phyloP scores from a whole-genome alignment of 2,113 vertebrate genomes.

The Cynocephalus volans region DNA sequence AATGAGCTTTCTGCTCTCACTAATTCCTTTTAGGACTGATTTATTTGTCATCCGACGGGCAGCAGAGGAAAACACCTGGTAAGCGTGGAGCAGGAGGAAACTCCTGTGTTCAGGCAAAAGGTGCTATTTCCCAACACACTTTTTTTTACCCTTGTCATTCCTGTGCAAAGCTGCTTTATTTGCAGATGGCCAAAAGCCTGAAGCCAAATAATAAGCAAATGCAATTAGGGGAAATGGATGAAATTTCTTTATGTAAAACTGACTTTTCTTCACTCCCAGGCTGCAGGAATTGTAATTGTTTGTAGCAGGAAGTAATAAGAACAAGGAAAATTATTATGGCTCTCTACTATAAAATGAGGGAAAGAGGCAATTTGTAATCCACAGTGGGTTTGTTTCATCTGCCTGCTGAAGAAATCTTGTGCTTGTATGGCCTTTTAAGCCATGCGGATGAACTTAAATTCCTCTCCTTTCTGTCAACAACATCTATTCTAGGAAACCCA shows the following conservation, averaged over 20 bases:
- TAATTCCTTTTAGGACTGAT: not conserved
- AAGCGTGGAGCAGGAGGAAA: not conserved
- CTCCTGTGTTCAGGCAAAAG: not conserved
- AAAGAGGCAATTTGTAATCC: constrained; percentile 41
- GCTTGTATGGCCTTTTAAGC: not conserved
- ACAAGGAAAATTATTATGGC: constrained; percentile 31
- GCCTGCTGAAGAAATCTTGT: not conserved
- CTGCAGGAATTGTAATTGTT: not conserved
- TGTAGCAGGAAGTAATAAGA: constrained; percentile 13
- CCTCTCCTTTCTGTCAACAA: not conserved
- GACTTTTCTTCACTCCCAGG: not conserved
- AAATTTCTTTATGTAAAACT: not conserved
- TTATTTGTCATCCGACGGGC: not conserved
- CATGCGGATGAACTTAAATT: not conserved
- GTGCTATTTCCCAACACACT: not conserved
- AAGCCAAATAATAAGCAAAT: constrained; percentile 45
- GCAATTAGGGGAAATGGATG: constrained; percentile 17
- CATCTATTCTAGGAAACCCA: not conserved
- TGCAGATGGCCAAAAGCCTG: constrained; percentile 36
- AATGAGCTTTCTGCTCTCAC: not conserved
- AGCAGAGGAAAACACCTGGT: not conserved
- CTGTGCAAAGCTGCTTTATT: not conserved
- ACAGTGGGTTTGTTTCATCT: constrained; percentile 4
- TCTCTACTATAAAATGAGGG: not conserved
- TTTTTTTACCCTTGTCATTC: not conserved